phyloP scores from a whole-genome alignment of 2,797 vertebrate genomes.

The Lepus townsendii region DNA sequence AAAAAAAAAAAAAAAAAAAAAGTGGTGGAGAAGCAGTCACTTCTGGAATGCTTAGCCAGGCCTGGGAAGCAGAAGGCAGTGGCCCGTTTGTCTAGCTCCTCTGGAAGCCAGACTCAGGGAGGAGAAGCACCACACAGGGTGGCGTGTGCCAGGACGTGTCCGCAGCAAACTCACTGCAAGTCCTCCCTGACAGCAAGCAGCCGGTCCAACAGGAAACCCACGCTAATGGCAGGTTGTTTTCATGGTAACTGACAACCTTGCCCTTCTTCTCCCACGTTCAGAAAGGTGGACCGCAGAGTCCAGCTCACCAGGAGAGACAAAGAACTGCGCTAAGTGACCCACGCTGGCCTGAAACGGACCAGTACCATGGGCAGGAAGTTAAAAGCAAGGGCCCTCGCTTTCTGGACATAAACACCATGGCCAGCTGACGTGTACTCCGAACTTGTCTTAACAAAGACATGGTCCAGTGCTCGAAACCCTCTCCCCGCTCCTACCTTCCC shows the following conservation, averaged over 20 bases:
- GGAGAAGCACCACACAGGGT: neutral
- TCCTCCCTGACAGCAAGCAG: slow-evolving; percentile 7
- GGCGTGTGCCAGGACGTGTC: neutral
- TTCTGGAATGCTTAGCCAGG: neutral
- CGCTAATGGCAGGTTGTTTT: neutral
- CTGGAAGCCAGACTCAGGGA: neutral
- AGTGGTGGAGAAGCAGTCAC: neutral
- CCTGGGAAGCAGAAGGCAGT: neutral
- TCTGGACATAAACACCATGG: neutral
- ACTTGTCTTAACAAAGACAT: rapidly evolving
- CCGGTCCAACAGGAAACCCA: neutral
- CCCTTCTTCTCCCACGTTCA: slow-evolving; percentile 26
- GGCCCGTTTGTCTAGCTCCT: slow-evolving; percentile 37
- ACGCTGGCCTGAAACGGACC: neutral
- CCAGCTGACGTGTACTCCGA: neutral
- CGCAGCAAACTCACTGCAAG: neutral
- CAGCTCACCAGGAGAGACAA: neutral
- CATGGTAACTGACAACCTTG: neutral
- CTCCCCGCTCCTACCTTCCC: no score
- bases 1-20: no score
- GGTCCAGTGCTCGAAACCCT: neutral
- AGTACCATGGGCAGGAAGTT: neutral
- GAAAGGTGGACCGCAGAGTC: neutral
- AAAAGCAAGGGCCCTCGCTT: neutral
- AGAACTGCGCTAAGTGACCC: neutral